A percentile compares a stretch with the other conserved stretches of the same genome.
Conservation (phyloP, 2,888 invertebrate genomes). For the Pyrrhia umbra region DNA sequence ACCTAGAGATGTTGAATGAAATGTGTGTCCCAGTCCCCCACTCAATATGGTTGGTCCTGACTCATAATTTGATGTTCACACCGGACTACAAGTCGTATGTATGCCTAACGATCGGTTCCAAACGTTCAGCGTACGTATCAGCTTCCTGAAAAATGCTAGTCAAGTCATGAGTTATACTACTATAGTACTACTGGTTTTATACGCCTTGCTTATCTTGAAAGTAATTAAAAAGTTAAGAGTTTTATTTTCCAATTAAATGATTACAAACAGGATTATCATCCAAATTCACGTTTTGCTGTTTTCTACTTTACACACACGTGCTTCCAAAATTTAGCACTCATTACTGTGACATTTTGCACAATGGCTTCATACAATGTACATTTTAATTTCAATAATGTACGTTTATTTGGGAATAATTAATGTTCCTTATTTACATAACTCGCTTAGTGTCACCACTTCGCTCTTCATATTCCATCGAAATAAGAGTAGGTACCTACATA, state of each 20-base stretch:
- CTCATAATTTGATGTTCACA: conserved; percentile 37
- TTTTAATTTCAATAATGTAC: conserved; percentile 24
- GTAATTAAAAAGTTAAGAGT: background rate
- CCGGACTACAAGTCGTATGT: conserved; percentile 14
- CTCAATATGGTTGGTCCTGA: conserved; percentile 20
- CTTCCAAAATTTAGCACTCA: conserved; percentile 22
- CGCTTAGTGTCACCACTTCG: conserved; percentile 20
- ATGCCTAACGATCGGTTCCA: conserved; percentile 35
- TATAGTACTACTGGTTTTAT: conserved; percentile 16
- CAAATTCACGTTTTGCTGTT: conserved; percentile 10
- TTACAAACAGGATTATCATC: background rate
- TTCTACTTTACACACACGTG: conserved; percentile 18
- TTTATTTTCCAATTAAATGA: conserved; percentile 2
- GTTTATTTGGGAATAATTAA: conserved; percentile 28
- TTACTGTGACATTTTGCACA: conserved; percentile 13
- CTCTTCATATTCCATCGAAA: conserved; percentile 11
- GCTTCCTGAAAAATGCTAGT: conserved; percentile 23
- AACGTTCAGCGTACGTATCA: conserved; percentile 45
- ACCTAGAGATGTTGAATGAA: conserved; percentile 29
- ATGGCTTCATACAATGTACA: background rate
- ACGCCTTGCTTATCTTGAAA: background rate
- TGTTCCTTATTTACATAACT: conserved; percentile 34
- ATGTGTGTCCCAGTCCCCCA: conserved; percentile 26
- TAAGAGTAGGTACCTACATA: too few relatives aligned
- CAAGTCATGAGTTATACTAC: conserved; percentile 2